phyloP scores from a whole-genome alignment of 92 coral and sea anemone genomes.

The Virgularia gustaviana region DNA sequence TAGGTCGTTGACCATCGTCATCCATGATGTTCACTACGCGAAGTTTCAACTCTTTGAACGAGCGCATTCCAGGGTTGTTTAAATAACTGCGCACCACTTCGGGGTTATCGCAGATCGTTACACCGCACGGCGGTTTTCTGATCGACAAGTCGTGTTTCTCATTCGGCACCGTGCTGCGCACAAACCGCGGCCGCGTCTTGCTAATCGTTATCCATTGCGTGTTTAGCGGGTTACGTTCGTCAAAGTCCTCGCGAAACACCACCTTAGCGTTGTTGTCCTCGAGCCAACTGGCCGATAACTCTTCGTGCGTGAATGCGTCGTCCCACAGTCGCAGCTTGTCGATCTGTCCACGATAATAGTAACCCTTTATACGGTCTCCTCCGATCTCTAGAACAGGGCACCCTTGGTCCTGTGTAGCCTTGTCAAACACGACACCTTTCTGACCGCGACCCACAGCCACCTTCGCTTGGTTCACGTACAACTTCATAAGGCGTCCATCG shows the following conservation, averaged over 20 bases:
- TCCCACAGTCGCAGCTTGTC: constrained; percentile 93
- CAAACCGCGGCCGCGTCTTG: constrained; percentile 59
- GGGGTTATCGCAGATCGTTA: constrained; percentile 90
- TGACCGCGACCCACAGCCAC: constrained; percentile 81
- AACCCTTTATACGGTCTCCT: constrained; percentile 61
- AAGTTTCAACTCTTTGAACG: constrained; percentile 57
- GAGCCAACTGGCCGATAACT: constrained; percentile 57
- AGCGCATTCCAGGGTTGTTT: constrained; percentile 61
- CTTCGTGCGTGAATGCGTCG: constrained; percentile 75
- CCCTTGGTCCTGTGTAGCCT: constrained; percentile 42
- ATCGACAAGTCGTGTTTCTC: constrained; percentile 84
- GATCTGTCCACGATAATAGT: constrained; percentile 74
- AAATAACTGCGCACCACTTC: constrained; percentile 87
- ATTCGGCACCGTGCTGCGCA: constrained; percentile 77
- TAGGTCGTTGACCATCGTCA: constrained; percentile 79
- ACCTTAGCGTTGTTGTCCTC: constrained; percentile 26
- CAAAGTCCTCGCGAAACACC: constrained; percentile 64
- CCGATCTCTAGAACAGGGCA: constrained; percentile 89
- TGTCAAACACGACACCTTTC: constrained; percentile 79
- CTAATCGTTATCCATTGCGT: constrained; percentile 59
- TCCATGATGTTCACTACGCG: constrained; percentile 80
- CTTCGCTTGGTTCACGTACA: constrained; percentile 90
- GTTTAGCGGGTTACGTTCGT: constrained; percentile 34
- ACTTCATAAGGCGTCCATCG: constrained; percentile 77
- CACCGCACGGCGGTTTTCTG: constrained; percentile 87